phyloP scores from a whole-genome alignment of 2,113 vertebrate genomes.

The Asarcornis scutulata region DNA sequence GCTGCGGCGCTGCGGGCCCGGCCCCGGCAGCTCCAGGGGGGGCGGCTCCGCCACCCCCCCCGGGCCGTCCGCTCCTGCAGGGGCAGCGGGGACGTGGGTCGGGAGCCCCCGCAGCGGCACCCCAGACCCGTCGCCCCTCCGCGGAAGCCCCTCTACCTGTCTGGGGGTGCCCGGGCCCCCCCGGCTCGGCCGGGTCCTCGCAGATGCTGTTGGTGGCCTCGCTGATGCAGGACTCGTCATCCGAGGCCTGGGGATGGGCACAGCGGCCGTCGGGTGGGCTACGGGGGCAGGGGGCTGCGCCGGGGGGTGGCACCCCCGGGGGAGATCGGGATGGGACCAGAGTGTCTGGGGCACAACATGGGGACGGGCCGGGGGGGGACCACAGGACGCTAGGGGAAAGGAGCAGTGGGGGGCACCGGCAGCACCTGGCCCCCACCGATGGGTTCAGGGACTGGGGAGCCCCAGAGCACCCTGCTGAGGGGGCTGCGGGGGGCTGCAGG shows the following conservation, averaged over 20 bases:
- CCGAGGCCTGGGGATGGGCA: slow-evolving; percentile 76
- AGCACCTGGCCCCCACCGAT: neutral
- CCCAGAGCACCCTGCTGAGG: neutral
- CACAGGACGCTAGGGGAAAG: neutral
- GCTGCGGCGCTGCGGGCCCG: slow-evolving; percentile 70
- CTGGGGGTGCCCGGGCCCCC: slow-evolving; percentile 35
- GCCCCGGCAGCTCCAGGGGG: slow-evolving; percentile 40
- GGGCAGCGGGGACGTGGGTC: neutral
- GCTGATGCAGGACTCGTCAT: slow-evolving; percentile 86
- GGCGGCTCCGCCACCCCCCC: neutral
- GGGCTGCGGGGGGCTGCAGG: neutral
- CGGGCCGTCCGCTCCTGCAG: neutral
- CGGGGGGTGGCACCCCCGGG: no score
- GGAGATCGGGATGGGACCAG: neutral
- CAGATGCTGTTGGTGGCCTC: slow-evolving; percentile 86
- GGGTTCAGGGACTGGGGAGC: neutral
- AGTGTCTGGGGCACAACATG: neutral
- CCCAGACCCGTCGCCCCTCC: no score
- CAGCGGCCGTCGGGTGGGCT: neutral
- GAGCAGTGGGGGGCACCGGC: neutral
- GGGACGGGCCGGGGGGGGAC: no score
- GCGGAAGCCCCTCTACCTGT: neutral
- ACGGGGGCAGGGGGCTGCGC: no score
- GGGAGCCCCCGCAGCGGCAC: no score
- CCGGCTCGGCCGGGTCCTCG: slow-evolving; percentile 78